Base-by-base conservation (phyloP, 2,888 invertebrate species). In the Xestia c-nigrum region DNA sequence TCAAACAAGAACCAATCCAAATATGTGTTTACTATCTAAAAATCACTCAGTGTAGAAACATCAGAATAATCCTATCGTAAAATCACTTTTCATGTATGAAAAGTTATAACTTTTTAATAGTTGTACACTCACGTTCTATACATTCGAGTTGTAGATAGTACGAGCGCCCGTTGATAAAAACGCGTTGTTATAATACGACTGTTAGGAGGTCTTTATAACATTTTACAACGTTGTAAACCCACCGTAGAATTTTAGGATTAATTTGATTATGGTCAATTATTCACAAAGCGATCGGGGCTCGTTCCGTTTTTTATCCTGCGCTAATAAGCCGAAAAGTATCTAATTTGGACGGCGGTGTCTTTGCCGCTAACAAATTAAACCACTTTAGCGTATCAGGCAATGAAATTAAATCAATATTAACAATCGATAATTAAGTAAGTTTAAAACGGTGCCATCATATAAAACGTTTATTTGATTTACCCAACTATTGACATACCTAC, bases 191-290 rank as follows among this genome's bases (percentile, higher is more conserved):
- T 93, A 94, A 94, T 84, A 90, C 91, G 94, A 94, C 94, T 92
- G 93, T 95, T 95, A 94, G 93, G 91, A 94, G 93, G 90, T 95
- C 94, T 96, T 96, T 96, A 96, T 96, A 95, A 94, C 95, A 92
- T 94, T 96, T 96, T 96, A 96, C 93, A 95, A 90, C 95, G 96
- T 91, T 94, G 93, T 96, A 96, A 96, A 96, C 96, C 95, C 95
- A 96, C 96, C 95, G 96, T 96, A 95, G 95, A 94, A 96, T 95
- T 95, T 96, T 94, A 95, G 96, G 94, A 96, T 96, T 96, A 96
- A 96, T 96, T 96, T 96, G 96, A 96, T 96, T 96, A 96, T 96
- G 92, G 96, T 95, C 96, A 96, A 96, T 96, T 96, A 96, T 96
- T 96, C 95, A 96, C 95, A 94, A 96, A 95, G 94, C 94, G 94